A percentile compares a stretch with the other conserved stretches of the same genome.
phyloP scores from a whole-genome alignment of 2,113 vertebrate genomes.

The Amblyornis subalaris region DNA sequence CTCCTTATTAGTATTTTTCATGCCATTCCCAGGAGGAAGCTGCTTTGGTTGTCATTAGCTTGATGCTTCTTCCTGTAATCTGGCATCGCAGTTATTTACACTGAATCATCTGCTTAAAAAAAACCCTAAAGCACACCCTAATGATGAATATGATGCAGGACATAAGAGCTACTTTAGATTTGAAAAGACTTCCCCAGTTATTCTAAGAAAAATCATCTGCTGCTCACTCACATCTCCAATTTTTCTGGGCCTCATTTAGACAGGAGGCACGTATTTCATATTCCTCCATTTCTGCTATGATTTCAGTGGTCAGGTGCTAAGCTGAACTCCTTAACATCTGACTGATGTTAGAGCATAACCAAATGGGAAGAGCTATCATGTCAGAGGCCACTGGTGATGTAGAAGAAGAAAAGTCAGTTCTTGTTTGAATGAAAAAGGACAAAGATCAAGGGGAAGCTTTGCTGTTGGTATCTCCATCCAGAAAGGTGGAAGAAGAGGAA shows the following conservation, averaged over 20 bases:
- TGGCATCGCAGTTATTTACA: conserved; percentile 6
- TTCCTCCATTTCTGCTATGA: background rate
- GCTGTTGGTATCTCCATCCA: background rate
- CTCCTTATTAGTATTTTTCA: background rate
- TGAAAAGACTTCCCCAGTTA: background rate
- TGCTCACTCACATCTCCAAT: background rate
- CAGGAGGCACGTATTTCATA: background rate
- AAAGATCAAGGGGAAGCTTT: background rate
- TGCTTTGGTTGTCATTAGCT: background rate
- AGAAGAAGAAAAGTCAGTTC: background rate
- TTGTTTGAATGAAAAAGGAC: background rate
- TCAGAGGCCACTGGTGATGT: background rate
- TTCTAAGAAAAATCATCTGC: background rate
- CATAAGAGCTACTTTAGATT: background rate
- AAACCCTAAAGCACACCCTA: background rate
- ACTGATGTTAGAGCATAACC: background rate
- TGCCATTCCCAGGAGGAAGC: background rate
- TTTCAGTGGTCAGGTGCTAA: background rate
- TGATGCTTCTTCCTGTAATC: conserved; percentile 31
- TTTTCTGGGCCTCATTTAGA: background rate
- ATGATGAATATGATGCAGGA: background rate
- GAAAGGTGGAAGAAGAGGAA: background rate
- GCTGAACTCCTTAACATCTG: background rate
- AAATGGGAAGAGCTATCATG: background rate
- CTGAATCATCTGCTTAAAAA: conserved; percentile 33